Conservation (phyloP, 2,113 vertebrate species). For the Myrmecophaga tridactyla region DNA sequence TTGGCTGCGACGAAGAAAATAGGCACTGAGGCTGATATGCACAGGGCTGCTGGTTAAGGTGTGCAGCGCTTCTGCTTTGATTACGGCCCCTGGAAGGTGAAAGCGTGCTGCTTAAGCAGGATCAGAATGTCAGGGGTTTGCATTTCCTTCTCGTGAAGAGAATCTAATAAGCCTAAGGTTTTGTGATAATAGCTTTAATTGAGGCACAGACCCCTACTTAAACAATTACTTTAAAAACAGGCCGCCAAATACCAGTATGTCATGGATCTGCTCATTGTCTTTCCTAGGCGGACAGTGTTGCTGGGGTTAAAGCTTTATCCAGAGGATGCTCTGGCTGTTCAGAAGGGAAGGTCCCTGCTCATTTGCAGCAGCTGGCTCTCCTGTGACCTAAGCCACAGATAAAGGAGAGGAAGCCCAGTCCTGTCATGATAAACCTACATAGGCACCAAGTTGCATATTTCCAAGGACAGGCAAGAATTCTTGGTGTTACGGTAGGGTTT, state of each 20-base stretch:
- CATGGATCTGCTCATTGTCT: neutral
- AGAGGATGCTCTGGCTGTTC: neutral
- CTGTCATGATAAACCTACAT: neutral
- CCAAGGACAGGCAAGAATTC: neutral
- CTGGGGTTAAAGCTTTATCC: neutral
- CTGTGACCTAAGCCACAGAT: neutral
- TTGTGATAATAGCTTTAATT: neutral
- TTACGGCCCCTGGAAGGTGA: neutral
- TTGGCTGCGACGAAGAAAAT: neutral
- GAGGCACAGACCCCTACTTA: neutral
- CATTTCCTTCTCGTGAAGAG: neutral
- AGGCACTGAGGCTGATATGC: neutral
- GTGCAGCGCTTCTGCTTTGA: neutral
- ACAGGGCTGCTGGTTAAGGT: neutral
- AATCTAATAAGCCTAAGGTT: neutral
- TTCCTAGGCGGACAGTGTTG: neutral
- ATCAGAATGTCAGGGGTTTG: neutral
- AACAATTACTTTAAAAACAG: neutral
- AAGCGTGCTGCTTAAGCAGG: neutral
- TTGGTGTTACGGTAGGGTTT: neutral
- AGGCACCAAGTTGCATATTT: neutral
- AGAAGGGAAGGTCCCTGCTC: neutral
- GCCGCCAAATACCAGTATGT: neutral
- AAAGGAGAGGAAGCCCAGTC: neutral
- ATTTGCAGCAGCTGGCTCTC: neutral